Evolutionary conservation across 2,113 vertebrate genomes (phyloP).

Genomic region (Tinamus guttatus): DNA sequence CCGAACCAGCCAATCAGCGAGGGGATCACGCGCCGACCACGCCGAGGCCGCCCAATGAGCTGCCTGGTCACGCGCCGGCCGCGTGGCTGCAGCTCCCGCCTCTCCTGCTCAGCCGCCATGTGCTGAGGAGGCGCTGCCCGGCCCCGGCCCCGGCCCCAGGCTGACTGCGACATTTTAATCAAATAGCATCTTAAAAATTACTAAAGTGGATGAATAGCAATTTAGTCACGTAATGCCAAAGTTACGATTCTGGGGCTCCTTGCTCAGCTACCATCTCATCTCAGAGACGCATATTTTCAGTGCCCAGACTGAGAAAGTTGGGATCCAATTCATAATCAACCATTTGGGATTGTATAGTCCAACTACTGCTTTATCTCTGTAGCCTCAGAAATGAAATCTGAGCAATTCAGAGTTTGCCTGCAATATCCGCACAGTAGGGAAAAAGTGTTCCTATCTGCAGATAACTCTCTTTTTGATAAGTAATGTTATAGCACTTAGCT

Average conservation of each 20-base stretch:
- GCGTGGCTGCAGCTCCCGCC: no score
- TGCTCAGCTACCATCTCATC: not conserved
- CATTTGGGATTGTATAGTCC: not conserved
- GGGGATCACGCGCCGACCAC: no score
- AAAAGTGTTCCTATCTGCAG: not conserved
- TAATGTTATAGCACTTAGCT: not conserved
- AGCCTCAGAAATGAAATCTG: not conserved
- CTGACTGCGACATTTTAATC: no score
- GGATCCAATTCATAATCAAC: not conserved
- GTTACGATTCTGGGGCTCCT: not conserved
- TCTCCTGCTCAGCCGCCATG: no score
- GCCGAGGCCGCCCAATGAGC: no score
- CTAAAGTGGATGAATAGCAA: not conserved
- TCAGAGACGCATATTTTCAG: not conserved
- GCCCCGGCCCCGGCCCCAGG: no score
- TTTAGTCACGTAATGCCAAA: not conserved
- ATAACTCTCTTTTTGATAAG: not conserved
- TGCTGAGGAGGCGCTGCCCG: no score
- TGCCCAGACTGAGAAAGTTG: not conserved
- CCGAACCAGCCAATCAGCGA: no score
- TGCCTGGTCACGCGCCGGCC: no score
- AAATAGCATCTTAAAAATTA: not conserved
- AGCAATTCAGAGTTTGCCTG: not conserved
- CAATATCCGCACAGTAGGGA: rapidly evolving
- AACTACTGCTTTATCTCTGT: not conserved